Base-by-base conservation (phyloP, 2,888 invertebrate genomes). In the Tetragnatha montana region DNA sequence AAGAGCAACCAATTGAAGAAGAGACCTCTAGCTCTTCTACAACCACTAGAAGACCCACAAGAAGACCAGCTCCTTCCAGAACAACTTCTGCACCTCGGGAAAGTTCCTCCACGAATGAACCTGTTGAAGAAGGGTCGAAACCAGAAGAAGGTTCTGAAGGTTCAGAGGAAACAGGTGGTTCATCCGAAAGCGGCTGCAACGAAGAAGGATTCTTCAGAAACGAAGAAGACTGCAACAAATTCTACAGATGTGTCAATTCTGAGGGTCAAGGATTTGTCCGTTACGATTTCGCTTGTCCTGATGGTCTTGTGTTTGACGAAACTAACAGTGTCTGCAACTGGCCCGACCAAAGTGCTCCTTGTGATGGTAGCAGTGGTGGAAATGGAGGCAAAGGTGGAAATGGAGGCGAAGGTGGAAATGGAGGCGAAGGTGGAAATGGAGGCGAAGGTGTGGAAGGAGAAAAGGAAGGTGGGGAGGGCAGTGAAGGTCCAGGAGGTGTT, bases 161-260 rank as follows among this genome's bases (percentile, higher is more conserved):
- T n/a, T 47, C 68, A 0, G 69, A 76, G 12, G 60, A 68, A 68
- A 19, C 50, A n/a, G 2, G 14, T 14, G 80, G 74, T 22, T 74
- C 75, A 51, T 21, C 68, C 3, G 60, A 79, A 35, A 74, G 51
- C n/a, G 85, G 91, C 50, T 92, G 92, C 69, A 87, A 49, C 21
- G 51, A 90, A 68, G 91, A 84, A 68, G 92, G 92, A 70, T 89
- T 90, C 69, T 92, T 91, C 81, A 81, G 92, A 80, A 88, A 92
- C 82, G 88, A 86, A 60, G 89, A 91, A 17, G 88, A 91, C 80
- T 92, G 91, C 88, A 91, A 68, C 91, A 95, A 96, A 83, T 97
- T 96, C 94, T 96, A 96, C 93, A 95, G 96, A 89, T 97, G 96
- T 93, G 96, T 96, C 17, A 96, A 96, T 93, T 96, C 96, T 93